phyloP scores from a whole-genome alignment of 2,888 invertebrate genomes.

The Erebia palarica region DNA sequence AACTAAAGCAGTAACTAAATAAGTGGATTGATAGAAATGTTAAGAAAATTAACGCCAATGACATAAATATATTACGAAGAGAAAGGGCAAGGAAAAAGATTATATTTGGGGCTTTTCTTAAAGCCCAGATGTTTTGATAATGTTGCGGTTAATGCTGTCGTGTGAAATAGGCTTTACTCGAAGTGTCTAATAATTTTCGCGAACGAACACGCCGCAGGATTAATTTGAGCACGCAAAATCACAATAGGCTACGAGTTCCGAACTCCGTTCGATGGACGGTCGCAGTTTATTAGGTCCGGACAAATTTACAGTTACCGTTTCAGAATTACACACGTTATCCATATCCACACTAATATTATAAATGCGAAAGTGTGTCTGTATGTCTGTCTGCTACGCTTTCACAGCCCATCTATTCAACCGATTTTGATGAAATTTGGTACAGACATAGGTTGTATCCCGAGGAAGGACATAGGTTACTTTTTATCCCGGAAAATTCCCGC shows the following conservation, averaged over 20 bases:
- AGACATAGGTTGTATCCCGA: too few relatives aligned
- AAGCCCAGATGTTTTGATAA: neutral
- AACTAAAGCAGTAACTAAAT: neutral
- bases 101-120: neutral
- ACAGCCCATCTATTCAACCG: too few relatives aligned
- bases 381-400: too few relatives aligned
- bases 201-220: slow-evolving; percentile 67
- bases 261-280: slow-evolving; percentile 51
- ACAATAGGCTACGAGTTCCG: slow-evolving; percentile 62
- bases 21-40: neutral
- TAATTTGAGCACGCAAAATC: slow-evolving; percentile 65
- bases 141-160: neutral
- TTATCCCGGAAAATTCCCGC: too few relatives aligned
- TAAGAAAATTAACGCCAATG: neutral
- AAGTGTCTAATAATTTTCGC: slow-evolving; percentile 62
- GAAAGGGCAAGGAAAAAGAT: too few relatives aligned
- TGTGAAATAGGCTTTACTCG: slow-evolving; percentile 27
- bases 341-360: neutral
- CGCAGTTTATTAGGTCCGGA: slow-evolving; percentile 56
- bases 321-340: neutral
- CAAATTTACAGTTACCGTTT: slow-evolving; percentile 53
- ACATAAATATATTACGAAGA: neutral
- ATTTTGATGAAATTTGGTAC: too few relatives aligned
- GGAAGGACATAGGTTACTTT: too few relatives aligned
- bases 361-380: too few relatives aligned